Conservation (phyloP, 2,113 vertebrate genomes). For the Micromys minutus region DNA sequence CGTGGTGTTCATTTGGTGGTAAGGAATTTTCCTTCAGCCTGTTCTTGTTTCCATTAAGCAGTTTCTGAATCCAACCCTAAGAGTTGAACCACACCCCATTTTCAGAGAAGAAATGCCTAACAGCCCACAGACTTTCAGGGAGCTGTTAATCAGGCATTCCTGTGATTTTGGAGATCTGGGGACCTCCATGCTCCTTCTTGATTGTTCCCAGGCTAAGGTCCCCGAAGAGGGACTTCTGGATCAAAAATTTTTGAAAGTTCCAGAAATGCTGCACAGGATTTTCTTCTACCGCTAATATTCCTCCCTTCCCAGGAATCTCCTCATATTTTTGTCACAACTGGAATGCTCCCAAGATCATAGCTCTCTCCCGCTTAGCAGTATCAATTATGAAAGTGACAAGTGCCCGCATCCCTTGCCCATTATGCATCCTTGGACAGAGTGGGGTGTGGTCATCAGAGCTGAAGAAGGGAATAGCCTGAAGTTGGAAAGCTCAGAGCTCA, state of each 20-base stretch:
- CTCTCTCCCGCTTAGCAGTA: neutral
- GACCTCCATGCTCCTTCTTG: neutral
- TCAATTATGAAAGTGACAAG: neutral
- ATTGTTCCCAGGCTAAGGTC: neutral
- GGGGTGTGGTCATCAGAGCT: neutral
- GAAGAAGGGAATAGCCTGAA: neutral
- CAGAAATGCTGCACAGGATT: neutral
- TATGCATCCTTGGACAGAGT: accelerated
- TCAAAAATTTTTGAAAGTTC: constrained; percentile 11
- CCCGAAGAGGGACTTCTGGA: neutral
- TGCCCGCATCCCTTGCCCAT: neutral
- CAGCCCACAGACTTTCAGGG: neutral
- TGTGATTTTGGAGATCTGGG: neutral
- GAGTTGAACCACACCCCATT: neutral
- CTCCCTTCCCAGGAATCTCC: neutral
- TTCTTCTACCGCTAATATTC: neutral
- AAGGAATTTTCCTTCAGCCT: neutral
- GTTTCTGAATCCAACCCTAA: neutral
- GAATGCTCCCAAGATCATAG: neutral
- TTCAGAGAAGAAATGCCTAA: neutral
- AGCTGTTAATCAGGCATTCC: neutral
- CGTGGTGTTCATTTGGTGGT: neutral
- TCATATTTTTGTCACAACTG: neutral
- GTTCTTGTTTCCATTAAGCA: neutral
- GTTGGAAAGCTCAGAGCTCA: neutral